Base-by-base conservation (phyloP, 1,140 invertebrate genomes). In the Vanessa tameamea region DNA sequence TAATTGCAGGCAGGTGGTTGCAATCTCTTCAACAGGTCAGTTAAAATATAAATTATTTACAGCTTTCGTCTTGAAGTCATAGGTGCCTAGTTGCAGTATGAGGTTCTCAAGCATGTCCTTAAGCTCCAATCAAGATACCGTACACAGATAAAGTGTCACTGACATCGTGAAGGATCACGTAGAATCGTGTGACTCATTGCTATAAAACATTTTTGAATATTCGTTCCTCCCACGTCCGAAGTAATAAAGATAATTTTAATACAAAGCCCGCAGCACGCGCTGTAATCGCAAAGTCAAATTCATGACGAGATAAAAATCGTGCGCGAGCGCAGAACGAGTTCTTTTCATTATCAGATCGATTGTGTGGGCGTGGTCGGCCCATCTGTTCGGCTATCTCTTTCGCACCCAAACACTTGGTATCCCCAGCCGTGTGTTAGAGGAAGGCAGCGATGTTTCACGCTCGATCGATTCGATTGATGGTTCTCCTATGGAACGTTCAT, bases 231-330 rank as follows among this genome's bases (percentile, higher is more conserved):
- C 85, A 88, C 87, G 87, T 85, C 82, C 75, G 67, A 72, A 73
- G 82, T 76, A 84, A 89, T 87, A 90, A 89, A 90, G 86, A 89
- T 89, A 88, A 87, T 88, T 89, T 90, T 85, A 89, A 85, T 88
- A 88, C 83, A 79, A 82, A 85, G 78, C 81, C 59, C 50, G 70
- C 72, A 75, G 82, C 83, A 88, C 82, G 83, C 76, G 85, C 78
- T 65, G 76, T 61, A 82, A 81, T 82, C 83, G 80, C 82, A 79
- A 87, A 86, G 80, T 79, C 76, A 76, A 74, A 82, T 76, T 84
- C 84, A 88, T 81, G 86, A 84, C 78, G 79, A 85, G 86, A 90
- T 90, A 83, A 78, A 83, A 83, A 90, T 90, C 87, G 76, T 88
- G 84, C 87, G 84, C 87, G 64, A 75, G 83, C 82, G 81, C 84